Evolutionary conservation across 2,113 vertebrate genomes (phyloP).

Genomic region (Rhagologus leucostigma): DNA sequence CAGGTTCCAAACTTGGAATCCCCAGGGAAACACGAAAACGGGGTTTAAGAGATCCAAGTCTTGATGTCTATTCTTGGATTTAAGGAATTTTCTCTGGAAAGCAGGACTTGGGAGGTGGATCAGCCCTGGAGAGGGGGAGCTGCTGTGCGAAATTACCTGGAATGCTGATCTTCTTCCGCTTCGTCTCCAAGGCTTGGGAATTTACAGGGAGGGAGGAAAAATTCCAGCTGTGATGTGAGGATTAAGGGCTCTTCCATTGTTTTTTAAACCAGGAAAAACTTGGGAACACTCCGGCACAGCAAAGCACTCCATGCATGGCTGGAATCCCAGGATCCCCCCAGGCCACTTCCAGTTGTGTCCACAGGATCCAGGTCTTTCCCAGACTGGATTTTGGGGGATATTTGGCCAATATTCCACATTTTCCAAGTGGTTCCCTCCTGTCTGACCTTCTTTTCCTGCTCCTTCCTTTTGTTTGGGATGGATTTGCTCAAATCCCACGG

Average conservation of each 20-base stretch:
- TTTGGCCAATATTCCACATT: background rate
- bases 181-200: conserved; percentile 55
- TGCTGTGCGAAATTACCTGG: conserved; percentile 49
- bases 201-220: background rate
- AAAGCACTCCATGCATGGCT: background rate
- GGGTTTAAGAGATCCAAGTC: background rate
- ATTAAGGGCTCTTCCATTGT: background rate
- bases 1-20: accelerated
- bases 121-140: no score
- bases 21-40: accelerated
- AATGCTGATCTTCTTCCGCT: conserved; percentile 38
- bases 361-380: background rate
- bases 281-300: background rate
- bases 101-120: accelerated
- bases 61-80: background rate
- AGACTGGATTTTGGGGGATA: background rate
- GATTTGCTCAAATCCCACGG: background rate
- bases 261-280: background rate
- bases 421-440: background rate
- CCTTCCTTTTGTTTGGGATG: background rate
- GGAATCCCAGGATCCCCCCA: background rate
- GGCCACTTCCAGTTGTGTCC: accelerated
- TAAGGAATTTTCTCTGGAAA: background rate
- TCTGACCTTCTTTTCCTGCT: background rate
- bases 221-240: background rate